phyloP scores from a whole-genome alignment of 1,140 invertebrate species.

The Lasioglossum baleicum region DNA sequence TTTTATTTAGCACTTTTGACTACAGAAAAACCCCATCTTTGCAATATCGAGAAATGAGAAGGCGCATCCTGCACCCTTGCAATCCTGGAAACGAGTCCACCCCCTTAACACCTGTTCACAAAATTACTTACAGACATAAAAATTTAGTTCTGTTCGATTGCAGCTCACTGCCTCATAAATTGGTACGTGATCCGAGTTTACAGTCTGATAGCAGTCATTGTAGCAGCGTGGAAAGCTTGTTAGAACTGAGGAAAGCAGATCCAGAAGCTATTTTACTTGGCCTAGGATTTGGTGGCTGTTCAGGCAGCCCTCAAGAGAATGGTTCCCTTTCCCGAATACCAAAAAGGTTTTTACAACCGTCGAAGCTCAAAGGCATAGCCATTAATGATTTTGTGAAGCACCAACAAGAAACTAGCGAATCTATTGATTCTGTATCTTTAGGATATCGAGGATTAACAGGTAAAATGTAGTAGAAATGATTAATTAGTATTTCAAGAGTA shows the following conservation, averaged over 20 bases:
- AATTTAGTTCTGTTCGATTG: slow-evolving; percentile 17
- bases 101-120: background rate
- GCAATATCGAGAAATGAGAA: too few relatives aligned
- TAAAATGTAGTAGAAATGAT: slow-evolving; percentile 57
- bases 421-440: slow-evolving; percentile 83
- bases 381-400: slow-evolving; percentile 82
- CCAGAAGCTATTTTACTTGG: slow-evolving; percentile 87
- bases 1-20: too few relatives aligned
- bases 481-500: background rate
- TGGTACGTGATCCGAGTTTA: slow-evolving; percentile 82
- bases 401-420: slow-evolving; percentile 82
- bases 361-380: slow-evolving; percentile 82
- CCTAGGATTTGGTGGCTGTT: slow-evolving; percentile 82
- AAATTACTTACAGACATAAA: background rate
- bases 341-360: slow-evolving; percentile 83
- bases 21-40: too few relatives aligned
- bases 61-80: too few relatives aligned
- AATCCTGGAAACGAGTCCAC: too few relatives aligned
- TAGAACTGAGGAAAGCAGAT: slow-evolving; percentile 86
- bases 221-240: slow-evolving; percentile 87
- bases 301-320: slow-evolving; percentile 67
- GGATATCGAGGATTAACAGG: slow-evolving; percentile 84
- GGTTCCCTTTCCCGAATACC: slow-evolving; percentile 86
- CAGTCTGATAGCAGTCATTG: slow-evolving; percentile 88
- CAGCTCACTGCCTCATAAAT: slow-evolving; percentile 64